Conservation (phyloP, 64 coral and sea anemone species). For the Montipora cactus region DNA sequence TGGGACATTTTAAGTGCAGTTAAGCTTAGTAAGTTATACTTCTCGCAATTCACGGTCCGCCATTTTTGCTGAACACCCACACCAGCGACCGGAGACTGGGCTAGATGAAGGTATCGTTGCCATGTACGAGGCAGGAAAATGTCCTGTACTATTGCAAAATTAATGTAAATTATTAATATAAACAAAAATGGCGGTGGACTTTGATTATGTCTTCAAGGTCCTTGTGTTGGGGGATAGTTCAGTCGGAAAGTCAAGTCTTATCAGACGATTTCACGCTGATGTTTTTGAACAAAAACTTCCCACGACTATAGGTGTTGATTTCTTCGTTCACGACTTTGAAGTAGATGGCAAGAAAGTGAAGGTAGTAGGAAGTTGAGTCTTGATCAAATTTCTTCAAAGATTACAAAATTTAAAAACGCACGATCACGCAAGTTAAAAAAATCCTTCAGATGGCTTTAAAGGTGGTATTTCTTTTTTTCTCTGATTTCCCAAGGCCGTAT, state of each 20-base stretch:
- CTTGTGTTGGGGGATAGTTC: conserved; percentile 75
- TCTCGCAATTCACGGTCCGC: not conserved
- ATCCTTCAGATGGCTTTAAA: too few species aligned
- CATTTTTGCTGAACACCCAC: not conserved
- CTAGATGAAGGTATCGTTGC: not conserved
- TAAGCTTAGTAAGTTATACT: not conserved
- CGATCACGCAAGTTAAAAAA: too few species aligned
- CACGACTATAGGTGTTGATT: conserved; percentile 91
- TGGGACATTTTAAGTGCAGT: not conserved
- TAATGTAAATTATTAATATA: not conserved
- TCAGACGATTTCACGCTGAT: conserved; percentile 67
- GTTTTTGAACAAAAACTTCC: conserved; percentile 69
- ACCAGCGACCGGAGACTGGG: conserved; percentile 6
- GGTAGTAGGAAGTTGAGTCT: not conserved
- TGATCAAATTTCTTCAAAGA: too few species aligned
- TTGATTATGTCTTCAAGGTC: conserved; percentile 81
- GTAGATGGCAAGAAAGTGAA: conserved; percentile 86
- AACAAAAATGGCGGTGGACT: conserved; percentile 25
- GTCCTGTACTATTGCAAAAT: not conserved
- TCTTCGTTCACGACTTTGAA: conserved; percentile 87
- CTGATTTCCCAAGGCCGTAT: too few species aligned
- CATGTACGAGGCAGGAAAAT: too few species aligned
- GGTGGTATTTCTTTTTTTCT: too few species aligned
- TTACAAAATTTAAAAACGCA: too few species aligned
- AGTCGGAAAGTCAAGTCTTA: conserved; percentile 91